Base-by-base conservation (phyloP, 2,888 invertebrate species). In the Hipparchia sbordonii region DNA sequence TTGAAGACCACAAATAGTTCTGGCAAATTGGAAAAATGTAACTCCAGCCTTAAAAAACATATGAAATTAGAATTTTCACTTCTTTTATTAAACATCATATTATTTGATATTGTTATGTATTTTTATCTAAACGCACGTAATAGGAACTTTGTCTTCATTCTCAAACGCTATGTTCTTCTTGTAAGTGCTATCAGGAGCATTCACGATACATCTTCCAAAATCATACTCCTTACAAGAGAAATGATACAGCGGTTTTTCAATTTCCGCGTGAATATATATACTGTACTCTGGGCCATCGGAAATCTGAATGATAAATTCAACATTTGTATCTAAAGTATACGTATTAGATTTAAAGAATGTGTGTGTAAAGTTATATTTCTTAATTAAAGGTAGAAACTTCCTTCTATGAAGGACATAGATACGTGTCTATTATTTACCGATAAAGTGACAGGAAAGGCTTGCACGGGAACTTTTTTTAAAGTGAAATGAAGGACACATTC, bases 151-250 rank as follows among this genome's bases (percentile, higher is more conserved):
- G 72, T 92, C 92, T 56, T 89, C 85, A 72, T 92, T 93, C 56
- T 79, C 76, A 72, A 93, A 87, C 2, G 84, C 85, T 72, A 93
- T 79, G 75, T 82, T 88, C 77, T 87, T 90, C 82, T 95, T 95
- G 77, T 93, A 93, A 1, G 92, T 90, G 0, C 84, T 75, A 56
- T 89, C 90, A 9, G 91, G 91, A 6, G 93, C 91, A 80, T 95
- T 95, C 3, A 95, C 87, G 77, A 96, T 95, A 81, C 96, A 96
- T 74, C 94, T 94, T 5, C 96, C 96, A 88, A 96, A 97, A 85
- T 96, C 93, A 80, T 94, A 94, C n/a, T 93, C 85, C 78, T 85
- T 87, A 81, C 95, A 96, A 5, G 96, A 96, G 83, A 97, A 96
- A 79, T 94, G 93, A 77, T 95, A 94, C 0, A 87, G 82, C 0